A percentile compares a stretch with the other conserved stretches of the same genome.
These are phyloP conservation scores for Ethmia dodecea DNA, from an alignment of 2,888 invertebrate genomes.

Conservation along the genomic window DNA sequence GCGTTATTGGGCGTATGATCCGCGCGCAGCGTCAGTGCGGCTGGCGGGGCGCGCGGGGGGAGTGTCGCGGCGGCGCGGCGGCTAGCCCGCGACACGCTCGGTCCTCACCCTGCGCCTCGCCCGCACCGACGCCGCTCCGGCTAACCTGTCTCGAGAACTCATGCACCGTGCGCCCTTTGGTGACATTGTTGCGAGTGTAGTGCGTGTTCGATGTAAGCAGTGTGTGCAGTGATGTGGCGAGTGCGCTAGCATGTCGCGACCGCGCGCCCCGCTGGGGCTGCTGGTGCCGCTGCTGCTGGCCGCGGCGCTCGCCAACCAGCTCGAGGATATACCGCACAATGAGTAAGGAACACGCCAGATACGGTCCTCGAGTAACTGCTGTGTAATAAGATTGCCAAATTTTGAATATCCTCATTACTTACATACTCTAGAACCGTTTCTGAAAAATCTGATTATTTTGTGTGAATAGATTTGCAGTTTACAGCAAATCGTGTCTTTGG, in stretches of 20 bases:
- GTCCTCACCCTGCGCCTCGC: conserved; percentile 49
- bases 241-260: conserved; percentile 21
- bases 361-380: no score
- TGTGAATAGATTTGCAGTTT: no score
- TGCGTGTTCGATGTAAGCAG: conserved; percentile 42
- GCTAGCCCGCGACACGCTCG: conserved; percentile 40
- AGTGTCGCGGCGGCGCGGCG: conserved; percentile 32
- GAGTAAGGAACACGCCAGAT: conserved; percentile 90
- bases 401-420: no score
- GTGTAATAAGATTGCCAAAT: no score
- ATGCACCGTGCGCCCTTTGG: conserved; percentile 42
- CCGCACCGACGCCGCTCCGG: conserved; percentile 36
- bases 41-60: conserved; percentile 36
- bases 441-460: no score
- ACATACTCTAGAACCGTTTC: no score
- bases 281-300: conserved; percentile 51
- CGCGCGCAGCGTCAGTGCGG: conserved; percentile 75
- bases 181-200: conserved; percentile 48
- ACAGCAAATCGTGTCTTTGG: no score
- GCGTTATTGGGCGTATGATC: conserved; percentile 75
- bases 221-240: conserved; percentile 15
- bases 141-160: conserved; percentile 49
- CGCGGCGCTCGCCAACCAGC: conserved; percentile 81
- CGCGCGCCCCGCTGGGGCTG: conserved; percentile 53
- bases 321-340: conserved; percentile 93